Conservation (phyloP, 2,888 invertebrate genomes). For the Cryptus viduatorius region DNA sequence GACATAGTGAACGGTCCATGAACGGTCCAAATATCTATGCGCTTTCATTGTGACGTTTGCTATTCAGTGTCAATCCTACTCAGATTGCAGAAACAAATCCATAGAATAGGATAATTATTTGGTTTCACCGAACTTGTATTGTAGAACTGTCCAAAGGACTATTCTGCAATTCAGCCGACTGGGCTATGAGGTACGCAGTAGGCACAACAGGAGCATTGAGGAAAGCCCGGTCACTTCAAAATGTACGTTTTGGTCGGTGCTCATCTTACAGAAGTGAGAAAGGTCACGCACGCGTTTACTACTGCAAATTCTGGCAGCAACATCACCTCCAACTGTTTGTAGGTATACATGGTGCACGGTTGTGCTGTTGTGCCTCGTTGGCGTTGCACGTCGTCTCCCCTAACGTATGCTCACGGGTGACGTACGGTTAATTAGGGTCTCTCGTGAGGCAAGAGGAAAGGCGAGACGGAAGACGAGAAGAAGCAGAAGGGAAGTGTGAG, state of each 20-base stretch:
- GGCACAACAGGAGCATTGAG: not conserved
- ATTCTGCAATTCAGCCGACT: not conserved
- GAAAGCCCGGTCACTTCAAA: not conserved
- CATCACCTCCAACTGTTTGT: conserved; percentile 25
- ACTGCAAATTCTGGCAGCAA: not conserved
- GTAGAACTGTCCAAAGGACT: not conserved
- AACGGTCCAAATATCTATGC: not conserved
- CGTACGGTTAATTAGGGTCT: conserved; percentile 78
- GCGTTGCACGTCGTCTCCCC: conserved; percentile 52
- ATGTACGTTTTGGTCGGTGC: not conserved
- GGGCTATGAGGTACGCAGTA: conserved; percentile 14
- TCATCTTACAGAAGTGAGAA: conserved; percentile 16
- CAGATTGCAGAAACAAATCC: too few relatives aligned
- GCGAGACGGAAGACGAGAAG: conserved; percentile 41
- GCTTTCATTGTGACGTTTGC: too few relatives aligned
- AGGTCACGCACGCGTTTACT: conserved; percentile 31
- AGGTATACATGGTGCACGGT: conserved; percentile 15
- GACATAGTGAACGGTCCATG: not conserved
- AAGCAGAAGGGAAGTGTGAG: conserved; percentile 36
- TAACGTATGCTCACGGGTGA: conserved; percentile 67
- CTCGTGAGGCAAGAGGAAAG: conserved; percentile 53
- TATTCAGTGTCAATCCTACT: too few relatives aligned
- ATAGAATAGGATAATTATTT: not conserved
- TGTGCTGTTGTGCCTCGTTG: conserved; percentile 26
- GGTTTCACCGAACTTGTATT: not conserved